These are phyloP conservation scores for Dasypus novemcinctus DNA, from an alignment of 2,113 vertebrate genomes.

Conservation along the genomic window DNA sequence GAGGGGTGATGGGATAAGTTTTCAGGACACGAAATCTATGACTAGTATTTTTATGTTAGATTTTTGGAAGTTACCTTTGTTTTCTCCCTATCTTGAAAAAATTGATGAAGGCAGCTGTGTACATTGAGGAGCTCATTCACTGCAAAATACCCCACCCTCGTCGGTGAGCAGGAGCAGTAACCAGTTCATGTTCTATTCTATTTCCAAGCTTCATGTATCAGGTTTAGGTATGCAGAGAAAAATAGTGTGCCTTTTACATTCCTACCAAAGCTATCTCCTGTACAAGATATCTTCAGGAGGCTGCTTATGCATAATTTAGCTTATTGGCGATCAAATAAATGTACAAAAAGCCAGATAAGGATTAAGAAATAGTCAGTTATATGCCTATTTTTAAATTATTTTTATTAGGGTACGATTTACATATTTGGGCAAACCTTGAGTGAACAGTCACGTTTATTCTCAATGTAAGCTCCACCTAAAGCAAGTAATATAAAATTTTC, in stretches of 20 bases:
- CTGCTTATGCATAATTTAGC: neutral
- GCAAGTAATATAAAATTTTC: neutral
- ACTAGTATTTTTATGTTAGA: neutral
- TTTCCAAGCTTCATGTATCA: neutral
- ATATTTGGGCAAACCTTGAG: neutral
- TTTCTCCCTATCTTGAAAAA: neutral
- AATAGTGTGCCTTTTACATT: neutral
- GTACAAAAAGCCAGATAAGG: neutral
- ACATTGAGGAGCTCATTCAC: neutral
- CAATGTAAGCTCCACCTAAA: neutral
- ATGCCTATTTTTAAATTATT: neutral
- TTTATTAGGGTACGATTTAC: neutral
- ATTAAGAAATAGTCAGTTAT: neutral
- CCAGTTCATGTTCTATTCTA: neutral
- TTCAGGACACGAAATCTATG: too few species aligned
- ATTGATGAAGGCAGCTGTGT: neutral
- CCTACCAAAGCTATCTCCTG: neutral
- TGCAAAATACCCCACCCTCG: neutral
- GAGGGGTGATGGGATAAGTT: neutral
- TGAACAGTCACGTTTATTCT: neutral
- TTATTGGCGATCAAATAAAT: neutral
- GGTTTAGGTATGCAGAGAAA: neutral
- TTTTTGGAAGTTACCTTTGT: neutral
- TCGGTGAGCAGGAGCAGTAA: neutral
- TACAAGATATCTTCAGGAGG: neutral